A percentile compares a stretch with the other conserved stretches of the same genome.
Conservation (phyloP, 2,888 invertebrate genomes). For the Drosophila ezoana region DNA sequence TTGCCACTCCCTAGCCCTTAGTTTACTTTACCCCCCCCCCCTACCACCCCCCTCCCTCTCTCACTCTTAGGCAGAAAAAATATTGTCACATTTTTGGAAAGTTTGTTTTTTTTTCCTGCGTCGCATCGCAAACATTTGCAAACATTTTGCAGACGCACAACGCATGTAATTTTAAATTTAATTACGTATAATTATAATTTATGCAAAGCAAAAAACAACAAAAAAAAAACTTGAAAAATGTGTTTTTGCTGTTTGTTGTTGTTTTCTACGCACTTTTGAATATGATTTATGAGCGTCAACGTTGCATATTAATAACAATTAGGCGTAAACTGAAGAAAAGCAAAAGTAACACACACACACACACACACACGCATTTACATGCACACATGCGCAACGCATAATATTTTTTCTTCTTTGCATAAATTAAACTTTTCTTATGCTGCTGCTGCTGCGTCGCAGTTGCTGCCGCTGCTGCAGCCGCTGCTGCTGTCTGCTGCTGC, state of each 20-base stretch:
- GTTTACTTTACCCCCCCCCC: background rate
- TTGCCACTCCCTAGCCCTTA: conserved; percentile 10
- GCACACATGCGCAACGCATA: conserved; percentile 28
- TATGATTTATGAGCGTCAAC: conserved; percentile 71
- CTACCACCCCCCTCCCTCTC: too few species aligned
- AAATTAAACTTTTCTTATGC: conserved; percentile 67
- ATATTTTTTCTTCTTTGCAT: conserved; percentile 64
- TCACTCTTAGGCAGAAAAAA: background rate
- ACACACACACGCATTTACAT: conserved; percentile 4
- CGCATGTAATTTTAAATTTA: conserved; percentile 50
- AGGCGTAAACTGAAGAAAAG: conserved; percentile 63
- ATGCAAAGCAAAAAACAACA: conserved; percentile 51
- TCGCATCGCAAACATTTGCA: conserved; percentile 62
- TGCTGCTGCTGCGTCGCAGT: conserved; percentile 14
- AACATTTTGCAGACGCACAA: conserved; percentile 46
- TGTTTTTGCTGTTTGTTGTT: conserved; percentile 8
- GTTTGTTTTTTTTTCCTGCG: conserved; percentile 30
- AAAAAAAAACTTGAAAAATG: conserved; percentile 23
- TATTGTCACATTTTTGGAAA: conserved; percentile 56
- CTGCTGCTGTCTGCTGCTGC: conserved; percentile 46
- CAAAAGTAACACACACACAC: conserved; percentile 58
- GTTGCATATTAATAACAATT: conserved; percentile 78
- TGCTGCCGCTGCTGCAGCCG: conserved; percentile 42
- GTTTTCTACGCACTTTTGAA: conserved; percentile 70
- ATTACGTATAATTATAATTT: conserved; percentile 59